Conservation (phyloP, 2,888 invertebrate genomes). For the Leptothorax acervorum region DNA sequence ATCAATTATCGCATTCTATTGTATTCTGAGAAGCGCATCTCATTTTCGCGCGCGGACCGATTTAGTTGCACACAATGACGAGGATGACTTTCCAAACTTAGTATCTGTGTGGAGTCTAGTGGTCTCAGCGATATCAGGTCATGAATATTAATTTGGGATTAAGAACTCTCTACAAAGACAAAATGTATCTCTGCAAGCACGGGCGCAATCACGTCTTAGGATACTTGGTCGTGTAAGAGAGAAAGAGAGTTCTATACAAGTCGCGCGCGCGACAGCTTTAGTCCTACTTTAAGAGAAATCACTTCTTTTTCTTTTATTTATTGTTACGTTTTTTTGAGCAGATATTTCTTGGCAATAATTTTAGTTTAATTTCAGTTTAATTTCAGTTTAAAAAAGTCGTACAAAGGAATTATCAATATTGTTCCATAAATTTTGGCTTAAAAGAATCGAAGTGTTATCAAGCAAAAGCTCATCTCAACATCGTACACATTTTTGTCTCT, state of each 20-base stretch:
- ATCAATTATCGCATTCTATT: background rate
- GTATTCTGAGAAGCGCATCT: background rate
- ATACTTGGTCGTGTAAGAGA: conserved; percentile 66
- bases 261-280: conserved; percentile 21
- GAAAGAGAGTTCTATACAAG: conserved; percentile 33
- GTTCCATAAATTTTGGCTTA: background rate
- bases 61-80: conserved; percentile 19
- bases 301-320: conserved; percentile 52
- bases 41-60: background rate
- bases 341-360: conserved; percentile 28
- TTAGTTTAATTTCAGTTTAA: conserved; percentile 7
- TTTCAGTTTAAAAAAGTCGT: conserved; percentile 11
- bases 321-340: conserved; percentile 65
- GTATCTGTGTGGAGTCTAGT: conserved; percentile 8
- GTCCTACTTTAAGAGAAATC: conserved; percentile 60
- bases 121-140: conserved; percentile 16
- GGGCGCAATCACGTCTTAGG: conserved; percentile 57
- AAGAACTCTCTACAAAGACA: conserved; percentile 56
- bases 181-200: conserved; percentile 55
- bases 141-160: conserved; percentile 52
- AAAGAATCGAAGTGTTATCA: background rate
- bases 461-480: background rate
- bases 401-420: conserved; percentile 9
- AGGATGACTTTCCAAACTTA: conserved; percentile 36
- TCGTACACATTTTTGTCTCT: background rate